These are phyloP conservation scores for Spicauda simplicius DNA, from an alignment of 2,888 invertebrate genomes.

Conservation along the genomic window DNA sequence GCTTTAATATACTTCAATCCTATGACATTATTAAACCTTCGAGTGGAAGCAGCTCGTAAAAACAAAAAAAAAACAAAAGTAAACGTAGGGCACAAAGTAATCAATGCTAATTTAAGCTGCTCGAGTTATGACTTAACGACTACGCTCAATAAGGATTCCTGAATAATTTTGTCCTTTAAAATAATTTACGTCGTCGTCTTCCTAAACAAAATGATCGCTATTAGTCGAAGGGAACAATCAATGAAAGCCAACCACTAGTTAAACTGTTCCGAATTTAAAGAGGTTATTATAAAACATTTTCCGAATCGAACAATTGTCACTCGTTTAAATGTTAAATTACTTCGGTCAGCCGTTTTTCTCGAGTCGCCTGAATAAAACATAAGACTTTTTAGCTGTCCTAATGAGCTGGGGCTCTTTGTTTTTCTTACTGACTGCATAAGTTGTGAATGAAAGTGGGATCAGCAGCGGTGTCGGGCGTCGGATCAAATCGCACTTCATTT, in stretches of 20 bases:
- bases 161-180: slow-evolving; percentile 34
- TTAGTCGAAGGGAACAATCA: slow-evolving; percentile 20
- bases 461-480: slow-evolving; percentile 60
- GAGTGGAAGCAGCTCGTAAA: background rate
- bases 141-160: slow-evolving; percentile 9
- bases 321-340: slow-evolving; percentile 80
- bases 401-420: slow-evolving; percentile 74
- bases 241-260: slow-evolving; percentile 42
- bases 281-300: slow-evolving; percentile 62
- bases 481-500: slow-evolving; percentile 83
- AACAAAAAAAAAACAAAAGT: background rate
- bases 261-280: slow-evolving; percentile 60
- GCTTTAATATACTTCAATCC: slow-evolving; percentile 33
- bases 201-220: slow-evolving; percentile 14
- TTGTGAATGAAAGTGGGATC: slow-evolving; percentile 76
- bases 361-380: slow-evolving; percentile 78
- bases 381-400: slow-evolving; percentile 73
- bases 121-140: slow-evolving; percentile 2
- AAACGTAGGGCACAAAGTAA: background rate
- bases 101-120: slow-evolving; percentile 7
- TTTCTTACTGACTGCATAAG: slow-evolving; percentile 78
- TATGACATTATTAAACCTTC: slow-evolving; percentile 28
- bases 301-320: slow-evolving; percentile 73
- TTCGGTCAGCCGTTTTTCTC: slow-evolving; percentile 69
- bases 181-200: slow-evolving; percentile 7